A percentile compares a stretch with the other conserved stretches of the same genome.
phyloP scores from a whole-genome alignment of 2,113 vertebrate genomes.

The Macquaria australasica region DNA sequence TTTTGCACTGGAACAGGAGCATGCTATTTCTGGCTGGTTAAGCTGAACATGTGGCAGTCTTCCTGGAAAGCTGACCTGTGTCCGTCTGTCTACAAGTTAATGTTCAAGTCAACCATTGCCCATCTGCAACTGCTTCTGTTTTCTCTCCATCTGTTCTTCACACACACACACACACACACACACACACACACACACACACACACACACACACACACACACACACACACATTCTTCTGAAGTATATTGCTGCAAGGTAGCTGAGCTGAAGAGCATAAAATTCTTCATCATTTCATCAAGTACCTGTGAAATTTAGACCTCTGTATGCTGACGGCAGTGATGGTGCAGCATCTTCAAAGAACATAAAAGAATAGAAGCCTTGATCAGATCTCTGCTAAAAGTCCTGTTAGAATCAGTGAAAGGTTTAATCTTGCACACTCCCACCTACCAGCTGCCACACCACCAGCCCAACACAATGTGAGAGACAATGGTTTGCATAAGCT shows the following conservation, averaged over 20 bases:
- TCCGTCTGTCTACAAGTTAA: constrained; percentile 61
- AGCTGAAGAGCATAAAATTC: constrained; percentile 25
- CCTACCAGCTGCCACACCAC: constrained; percentile 60
- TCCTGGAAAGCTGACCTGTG: constrained; percentile 62
- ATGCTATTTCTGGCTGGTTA: constrained; percentile 60
- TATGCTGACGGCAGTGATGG: constrained; percentile 31
- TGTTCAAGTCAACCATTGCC: constrained; percentile 55
- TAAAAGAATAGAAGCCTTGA: constrained; percentile 35
- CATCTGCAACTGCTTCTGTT: constrained; percentile 67
- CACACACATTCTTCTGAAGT: background rate
- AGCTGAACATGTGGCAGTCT: constrained; percentile 68
- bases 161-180: constrained; percentile 1
- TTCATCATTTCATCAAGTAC: constrained; percentile 37
- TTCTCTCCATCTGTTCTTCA: constrained; percentile 69
- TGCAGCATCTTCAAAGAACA: constrained; percentile 39
- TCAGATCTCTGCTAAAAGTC: constrained; percentile 55
- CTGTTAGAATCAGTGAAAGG: constrained; percentile 62
- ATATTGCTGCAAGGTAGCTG: constrained; percentile 28
- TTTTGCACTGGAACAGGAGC: constrained; percentile 34
- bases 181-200: constrained; percentile 9
- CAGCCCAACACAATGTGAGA: constrained; percentile 22
- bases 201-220: background rate
- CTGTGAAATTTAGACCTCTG: constrained; percentile 35
- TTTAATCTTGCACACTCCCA: constrained; percentile 66
- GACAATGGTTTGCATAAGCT: constrained; percentile 32